Base-by-base conservation (phyloP, 2,888 invertebrate species). In the Ypsolopha scabrella region DNA sequence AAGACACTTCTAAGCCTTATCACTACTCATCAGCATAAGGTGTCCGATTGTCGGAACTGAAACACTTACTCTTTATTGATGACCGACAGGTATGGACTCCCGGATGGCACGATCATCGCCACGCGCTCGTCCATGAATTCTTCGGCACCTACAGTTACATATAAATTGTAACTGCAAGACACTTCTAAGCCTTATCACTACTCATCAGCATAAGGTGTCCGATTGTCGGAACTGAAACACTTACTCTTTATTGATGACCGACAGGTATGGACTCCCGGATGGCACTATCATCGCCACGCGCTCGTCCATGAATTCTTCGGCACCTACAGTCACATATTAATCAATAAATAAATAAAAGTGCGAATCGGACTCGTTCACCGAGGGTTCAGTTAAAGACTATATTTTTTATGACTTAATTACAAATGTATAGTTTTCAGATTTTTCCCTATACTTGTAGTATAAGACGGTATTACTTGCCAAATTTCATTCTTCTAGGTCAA, bases 101-200 rank as follows among this genome's bases (percentile, higher is more conserved):
- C 90, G 1, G 88, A 81, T 0, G 93, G 90, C 9, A 96, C 86
- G 51, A 94, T 89, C 83, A 96, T 87, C 0, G 93, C 93, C 41
- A 96, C 89, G 60, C 92, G 90, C 69, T 96, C 96, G 47, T 92
- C 90, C 58, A 94, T 86, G 66, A 96, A 93, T 55, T 94, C 92
- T 62, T 95, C 94, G 6, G 82, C 73, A 50, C 92, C 93, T 92
- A 4, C 24, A 24, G 24, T 24, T 24, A 24, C 4, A 24, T n/a
- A 24, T 24, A 24, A 24, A 24, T 24, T n/a, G n/a, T n/a, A n/a
- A n/a, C n/a, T n/a, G n/a, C n/a, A n/a, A n/a, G n/a, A n/a, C n/a
- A n/a, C n/a, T n/a, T 39, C 9, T 39, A 39, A n/a, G 39, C 39
- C 9, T n/a, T 39, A 39, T 39, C 6, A 2, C 9, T n/a, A 39